Evolutionary conservation across 2,113 vertebrate genomes (phyloP).

Genomic region (Gobiocypris rarus): DNA sequence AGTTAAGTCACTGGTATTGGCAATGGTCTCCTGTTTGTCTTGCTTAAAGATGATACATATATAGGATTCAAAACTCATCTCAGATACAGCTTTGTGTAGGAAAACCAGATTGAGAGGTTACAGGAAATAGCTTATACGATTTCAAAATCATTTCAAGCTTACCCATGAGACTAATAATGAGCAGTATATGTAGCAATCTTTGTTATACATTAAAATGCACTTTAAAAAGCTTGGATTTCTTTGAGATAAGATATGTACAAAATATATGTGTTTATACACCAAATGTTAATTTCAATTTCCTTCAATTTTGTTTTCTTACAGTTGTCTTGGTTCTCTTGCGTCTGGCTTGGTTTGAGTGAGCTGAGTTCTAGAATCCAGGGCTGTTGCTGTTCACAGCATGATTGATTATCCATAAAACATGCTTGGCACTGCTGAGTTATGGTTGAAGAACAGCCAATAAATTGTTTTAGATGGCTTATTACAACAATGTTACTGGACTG

Average conservation of each 20-base stretch:
- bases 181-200: not conserved
- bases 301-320: not conserved
- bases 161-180: not conserved
- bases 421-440: slow-evolving; percentile 75
- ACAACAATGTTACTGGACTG: slow-evolving; percentile 72
- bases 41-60: not conserved
- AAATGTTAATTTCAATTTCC: not conserved
- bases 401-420: slow-evolving; percentile 79
- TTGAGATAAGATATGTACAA: not conserved
- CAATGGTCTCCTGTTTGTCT: not conserved
- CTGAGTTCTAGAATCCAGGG: slow-evolving; percentile 21
- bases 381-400: slow-evolving; percentile 69
- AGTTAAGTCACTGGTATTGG: not conserved
- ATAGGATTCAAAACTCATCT: not conserved
- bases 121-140: not conserved
- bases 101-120: not conserved
- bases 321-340: not conserved
- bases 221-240: not conserved
- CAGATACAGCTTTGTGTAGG: not conserved
- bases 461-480: slow-evolving; percentile 82
- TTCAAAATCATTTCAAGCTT: not conserved
- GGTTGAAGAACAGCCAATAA: slow-evolving; percentile 75
- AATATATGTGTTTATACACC: not conserved
- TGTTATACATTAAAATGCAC: not conserved
- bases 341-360: slow-evolving; percentile 17